A percentile compares a stretch with the other conserved stretches of the same genome.
Conservation (phyloP, 1,140 invertebrate species). For the Brachionus asplanchnoidis region DNA sequence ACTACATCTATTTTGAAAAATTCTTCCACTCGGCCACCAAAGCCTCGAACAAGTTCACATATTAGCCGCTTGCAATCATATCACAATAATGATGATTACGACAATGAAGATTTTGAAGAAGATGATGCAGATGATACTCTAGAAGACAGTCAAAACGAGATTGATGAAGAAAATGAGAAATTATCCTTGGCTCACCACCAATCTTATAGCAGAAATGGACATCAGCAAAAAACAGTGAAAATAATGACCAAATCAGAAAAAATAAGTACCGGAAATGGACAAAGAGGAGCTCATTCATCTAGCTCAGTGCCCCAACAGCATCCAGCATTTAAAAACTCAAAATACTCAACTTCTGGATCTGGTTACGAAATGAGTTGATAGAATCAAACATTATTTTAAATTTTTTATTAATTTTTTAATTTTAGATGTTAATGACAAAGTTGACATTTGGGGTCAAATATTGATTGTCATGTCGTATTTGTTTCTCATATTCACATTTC, state of each 20-base stretch:
- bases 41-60: neutral
- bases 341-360: neutral
- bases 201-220: neutral
- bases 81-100: neutral
- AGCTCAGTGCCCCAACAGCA: neutral
- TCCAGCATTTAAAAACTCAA: neutral
- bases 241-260: neutral
- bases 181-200: neutral
- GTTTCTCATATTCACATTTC: slow-evolving; percentile 39
- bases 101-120: neutral
- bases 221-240: neutral
- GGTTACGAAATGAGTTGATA: neutral
- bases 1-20: slow-evolving; percentile 22
- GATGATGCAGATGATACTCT: neutral
- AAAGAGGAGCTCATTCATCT: neutral
- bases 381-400: neutral
- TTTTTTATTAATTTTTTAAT: neutral
- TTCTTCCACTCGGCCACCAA: neutral
- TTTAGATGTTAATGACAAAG: neutral
- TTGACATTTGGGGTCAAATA: slow-evolving; percentile 19
- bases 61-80: neutral
- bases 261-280: too few species aligned
- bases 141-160: neutral
- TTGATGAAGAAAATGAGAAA: slow-evolving; percentile 14
- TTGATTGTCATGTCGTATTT: neutral